Evolutionary conservation across 1,140 invertebrate species (phyloP), one percentile per base, ranked within the genome.

Genomic region (Brachystomella parvula): DNA sequence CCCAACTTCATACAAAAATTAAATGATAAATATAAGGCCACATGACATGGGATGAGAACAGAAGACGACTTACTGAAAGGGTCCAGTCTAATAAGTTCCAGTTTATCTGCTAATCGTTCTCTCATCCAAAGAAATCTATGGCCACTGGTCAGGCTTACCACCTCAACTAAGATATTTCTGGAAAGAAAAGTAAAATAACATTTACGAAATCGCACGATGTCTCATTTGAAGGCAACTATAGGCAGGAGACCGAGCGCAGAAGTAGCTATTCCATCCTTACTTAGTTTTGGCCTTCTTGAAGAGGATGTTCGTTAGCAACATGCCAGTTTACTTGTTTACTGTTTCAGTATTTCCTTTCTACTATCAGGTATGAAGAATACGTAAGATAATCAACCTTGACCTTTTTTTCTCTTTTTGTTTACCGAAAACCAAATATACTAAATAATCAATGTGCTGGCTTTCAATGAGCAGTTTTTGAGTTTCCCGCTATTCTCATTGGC

Each of bases 61-160:
- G 44, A 44, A 59, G 28, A 0, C 39, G 61, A 81, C 83, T 86
- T 81, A 90, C 89, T 84, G 65, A 79, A 86, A 15, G 89, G 90
- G 81, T 93, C 90, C 76, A 85, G 89, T 59, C 75, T 71, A 56
- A 89, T 77, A 2, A 85, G 67, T 79, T 92, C 89, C 33, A 90
- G 68, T 82, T 92, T 92, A 35, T 92, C 89, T 6, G 77, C 87
- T 32, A 87, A 75, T 70, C 89, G 81, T 67, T 89, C 87, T 61
- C 89, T 80, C 33, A 86, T 81, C 61, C 76, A 75, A 47, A 82
- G 82, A 35, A 83, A 80, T 71, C 80, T 83, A 72, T 92, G 89
- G 15, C 89, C 88, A 72, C 82, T 87, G 24, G 89, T 85, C 57
- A 86, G 75, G 78, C 89, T 92, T 76, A 89, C 83, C 77, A 89